Conservation (phyloP, 2,888 invertebrate species). For the Heliconius hortense region DNA sequence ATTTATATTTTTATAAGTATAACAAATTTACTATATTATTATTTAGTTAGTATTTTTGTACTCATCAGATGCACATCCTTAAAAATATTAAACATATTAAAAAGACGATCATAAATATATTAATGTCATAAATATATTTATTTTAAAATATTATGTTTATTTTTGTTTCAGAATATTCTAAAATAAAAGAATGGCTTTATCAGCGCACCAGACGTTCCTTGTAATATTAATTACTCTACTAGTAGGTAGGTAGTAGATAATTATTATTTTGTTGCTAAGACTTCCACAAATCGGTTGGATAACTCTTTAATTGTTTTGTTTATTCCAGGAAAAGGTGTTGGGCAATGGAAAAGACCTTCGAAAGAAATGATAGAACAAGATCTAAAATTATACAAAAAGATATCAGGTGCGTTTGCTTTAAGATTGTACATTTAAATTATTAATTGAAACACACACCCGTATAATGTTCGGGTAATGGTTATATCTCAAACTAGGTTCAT, state of each 20-base stretch:
- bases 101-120: too few relatives aligned
- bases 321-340: slow-evolving; percentile 69
- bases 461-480: not conserved
- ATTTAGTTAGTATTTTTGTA: not conserved
- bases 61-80: too few relatives aligned
- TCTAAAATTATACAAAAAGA: slow-evolving; percentile 61
- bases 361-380: slow-evolving; percentile 63
- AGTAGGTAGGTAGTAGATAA: slow-evolving; percentile 60
- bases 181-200: slow-evolving; percentile 44
- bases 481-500: not conserved
- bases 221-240: slow-evolving; percentile 59
- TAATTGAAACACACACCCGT: not conserved
- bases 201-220: slow-evolving; percentile 54
- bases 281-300: not conserved
- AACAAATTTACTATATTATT: not conserved
- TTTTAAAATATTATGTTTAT: slow-evolving; percentile 19
- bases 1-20: not conserved
- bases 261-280: not conserved
- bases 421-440: not conserved
- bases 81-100: too few relatives aligned
- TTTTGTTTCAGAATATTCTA: slow-evolving; percentile 58
- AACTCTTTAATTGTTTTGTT: slow-evolving; percentile 30
- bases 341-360: slow-evolving; percentile 67
- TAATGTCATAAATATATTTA: too few relatives aligned
- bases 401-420: slow-evolving; percentile 57